Evolutionary conservation across 2,888 invertebrate species (phyloP), one percentile per base, ranked within the genome.

Genomic region (Torymus aiolomorphi): DNA sequence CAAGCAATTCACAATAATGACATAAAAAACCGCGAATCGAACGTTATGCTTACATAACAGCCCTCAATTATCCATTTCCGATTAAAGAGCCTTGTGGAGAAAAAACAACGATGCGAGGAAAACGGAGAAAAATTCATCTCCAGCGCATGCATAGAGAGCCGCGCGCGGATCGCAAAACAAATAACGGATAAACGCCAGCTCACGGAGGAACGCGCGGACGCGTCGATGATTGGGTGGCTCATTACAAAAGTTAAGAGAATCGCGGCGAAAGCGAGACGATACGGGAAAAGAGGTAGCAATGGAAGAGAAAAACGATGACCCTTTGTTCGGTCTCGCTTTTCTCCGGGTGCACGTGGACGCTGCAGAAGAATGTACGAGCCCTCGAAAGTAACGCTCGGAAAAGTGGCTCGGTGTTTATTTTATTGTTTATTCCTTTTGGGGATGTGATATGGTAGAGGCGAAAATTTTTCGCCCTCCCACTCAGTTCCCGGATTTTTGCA

Each of bases 241-340:
- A 71, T 77, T 77, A 71, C 71, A 77, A 77, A 77, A 77, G 70
- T 77, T 70, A 66, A 65, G 77, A 63, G 77, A 62, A 14, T 10
- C 24, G 8, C 13, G 24, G 51, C 16, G 20, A 54, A 51, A 57
- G 20, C 49, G 20, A 4, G 10, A 10, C 31, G 31, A 69, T 24
- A 20, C 24, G 12, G 12, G 14, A 62, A 62, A 42, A 54, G 56
- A 31, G 51, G 56, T 11, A 18, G n/a, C n/a, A n/a, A n/a, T n/a
- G n/a, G n/a, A n/a, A n/a, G n/a, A 66, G 66, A 66, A 75, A 66
- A 75, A 57, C 75, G 75, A 75, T 66, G 66, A 65, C 49, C 16
- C 57, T 67, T 56, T 51, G 66, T 66, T 56, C 20, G 20, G 31
- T 65, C 14, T 12, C 13, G 20, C 57, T 2, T 51, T 16, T n/a